Evolutionary conservation across 2,113 vertebrate species (phyloP).

Genomic region (Cephalopterus ornatus): DNA sequence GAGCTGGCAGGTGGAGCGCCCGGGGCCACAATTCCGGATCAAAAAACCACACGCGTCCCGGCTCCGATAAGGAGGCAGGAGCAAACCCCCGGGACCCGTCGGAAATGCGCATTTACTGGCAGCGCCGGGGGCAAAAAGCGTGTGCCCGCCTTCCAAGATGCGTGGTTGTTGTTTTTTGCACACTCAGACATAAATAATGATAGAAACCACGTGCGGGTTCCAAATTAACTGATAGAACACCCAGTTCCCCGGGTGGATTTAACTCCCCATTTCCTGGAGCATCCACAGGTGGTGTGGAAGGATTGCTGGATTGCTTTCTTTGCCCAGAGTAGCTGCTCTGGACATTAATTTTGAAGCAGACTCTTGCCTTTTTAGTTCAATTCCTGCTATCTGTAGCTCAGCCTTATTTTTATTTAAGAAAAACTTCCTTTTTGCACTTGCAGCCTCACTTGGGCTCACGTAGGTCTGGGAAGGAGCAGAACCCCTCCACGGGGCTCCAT

Average conservation of each 20-base stretch:
- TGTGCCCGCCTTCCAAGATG: not conserved
- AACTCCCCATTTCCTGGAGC: not conserved
- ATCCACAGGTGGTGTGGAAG: not conserved
- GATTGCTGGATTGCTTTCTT: not conserved
- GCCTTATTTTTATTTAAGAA: not conserved
- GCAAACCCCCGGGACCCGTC: not conserved
- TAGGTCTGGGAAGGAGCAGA: not conserved
- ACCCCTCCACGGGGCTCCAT: accelerated
- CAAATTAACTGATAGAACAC: not conserved
- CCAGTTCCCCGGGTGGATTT: not conserved
- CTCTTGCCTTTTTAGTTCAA: not conserved
- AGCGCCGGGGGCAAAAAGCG: not conserved
- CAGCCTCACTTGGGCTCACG: not conserved
- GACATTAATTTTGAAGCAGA: not conserved
- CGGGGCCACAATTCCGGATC: not conserved
- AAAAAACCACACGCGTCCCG: conserved; percentile 31
- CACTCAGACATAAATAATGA: not conserved
- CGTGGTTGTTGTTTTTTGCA: not conserved
- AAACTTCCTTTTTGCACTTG: not conserved
- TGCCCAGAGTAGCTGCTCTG: accelerated
- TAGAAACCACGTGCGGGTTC: not conserved
- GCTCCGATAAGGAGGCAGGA: not conserved
- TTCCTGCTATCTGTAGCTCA: not conserved
- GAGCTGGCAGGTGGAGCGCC: conserved; percentile 17
- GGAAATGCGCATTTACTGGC: not conserved